Evolutionary conservation across 2,113 vertebrate genomes (phyloP).

Genomic region (Oryzias celebensis): DNA sequence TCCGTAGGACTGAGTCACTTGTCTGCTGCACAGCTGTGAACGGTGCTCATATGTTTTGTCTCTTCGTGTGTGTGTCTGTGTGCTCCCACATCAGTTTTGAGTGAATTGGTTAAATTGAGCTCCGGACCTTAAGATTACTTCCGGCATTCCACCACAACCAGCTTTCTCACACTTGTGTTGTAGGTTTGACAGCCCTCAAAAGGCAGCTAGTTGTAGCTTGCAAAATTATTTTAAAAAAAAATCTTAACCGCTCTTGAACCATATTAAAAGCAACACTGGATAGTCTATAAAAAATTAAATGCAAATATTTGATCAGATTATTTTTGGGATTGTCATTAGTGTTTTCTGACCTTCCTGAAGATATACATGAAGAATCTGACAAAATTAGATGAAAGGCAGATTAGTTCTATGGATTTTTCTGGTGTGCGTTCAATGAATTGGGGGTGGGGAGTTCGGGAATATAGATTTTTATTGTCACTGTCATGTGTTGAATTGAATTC

Average conservation of each 20-base stretch:
- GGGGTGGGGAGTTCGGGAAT: no score
- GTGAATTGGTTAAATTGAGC: conserved; percentile 15
- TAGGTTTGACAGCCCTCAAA: not conserved
- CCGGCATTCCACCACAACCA: conserved; percentile 9
- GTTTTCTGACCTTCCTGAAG: not conserved
- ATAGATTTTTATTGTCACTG: no score
- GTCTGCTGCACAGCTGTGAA: conserved; percentile 41
- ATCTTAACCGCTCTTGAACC: no score
- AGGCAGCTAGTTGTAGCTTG: no score
- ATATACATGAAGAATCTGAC: no score
- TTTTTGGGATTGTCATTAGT: no score
- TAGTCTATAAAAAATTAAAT: no score
- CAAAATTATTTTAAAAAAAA: no score
- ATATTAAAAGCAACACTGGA: no score
- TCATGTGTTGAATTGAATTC: no score
- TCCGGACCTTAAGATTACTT: conserved; percentile 16
- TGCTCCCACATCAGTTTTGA: conserved; percentile 9
- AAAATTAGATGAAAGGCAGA: conserved; percentile 1
- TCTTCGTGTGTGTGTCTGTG: conserved; percentile 6
- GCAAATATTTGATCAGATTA: no score
- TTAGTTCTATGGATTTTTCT: conserved; percentile 1
- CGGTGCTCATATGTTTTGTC: conserved; percentile 36
- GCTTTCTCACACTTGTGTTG: conserved; percentile 1
- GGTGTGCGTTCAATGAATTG: not conserved
- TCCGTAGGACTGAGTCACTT: conserved; percentile 39